Evolutionary conservation across 2,113 vertebrate genomes (phyloP), one percentile per base, ranked within the genome.

Genomic region (Dissostichus mawsoni): DNA sequence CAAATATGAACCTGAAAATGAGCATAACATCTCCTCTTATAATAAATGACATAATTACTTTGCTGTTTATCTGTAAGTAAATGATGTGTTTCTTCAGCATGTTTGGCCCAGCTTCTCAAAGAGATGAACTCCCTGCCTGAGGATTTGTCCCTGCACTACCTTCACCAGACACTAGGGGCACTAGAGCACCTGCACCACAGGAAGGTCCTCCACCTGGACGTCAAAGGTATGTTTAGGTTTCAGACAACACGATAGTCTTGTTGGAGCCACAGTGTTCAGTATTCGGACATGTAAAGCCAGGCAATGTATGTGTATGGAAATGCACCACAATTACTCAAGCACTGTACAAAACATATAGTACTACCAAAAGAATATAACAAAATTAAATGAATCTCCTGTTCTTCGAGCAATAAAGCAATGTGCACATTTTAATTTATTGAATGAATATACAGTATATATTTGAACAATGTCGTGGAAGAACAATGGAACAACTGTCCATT

Each of bases 171-270:
- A 0, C 88, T 98, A 11, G 96, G 96, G 76, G 98, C 97, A 2
- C 92, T 99, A 52, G 95, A 97, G 55, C 96, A 99, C 92, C 96
- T 99, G 82, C 98, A 99, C n/a, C 90, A 92, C 47, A 96, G 91
- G 23, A 94, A 89, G 25, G 93, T 99, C 80, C 92, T 98, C 8
- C 98, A 99, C 52, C 93, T 98, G 80, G 98, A 99, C 33, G 93
- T 99, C 69, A 99, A 99, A 96, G 98, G 98, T 98, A 64, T 76
- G 8, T 50, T 44, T 0, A 5, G 14, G 11, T 69, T 69, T 25
- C 2, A 63, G 4, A 23, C 7, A 25, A 3, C 6, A 8, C 2
- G 3, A 11, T 8, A 6, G 9, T 55, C 23, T 62, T 41, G 33
- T 62, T 62, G 18, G 59, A 44, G 29, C 16, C 36, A 16, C 33